A percentile compares a stretch with the other conserved stretches of the same genome.
phyloP scores from a whole-genome alignment of 92 coral and sea anemone genomes.

The Epizoanthus rinbou region DNA sequence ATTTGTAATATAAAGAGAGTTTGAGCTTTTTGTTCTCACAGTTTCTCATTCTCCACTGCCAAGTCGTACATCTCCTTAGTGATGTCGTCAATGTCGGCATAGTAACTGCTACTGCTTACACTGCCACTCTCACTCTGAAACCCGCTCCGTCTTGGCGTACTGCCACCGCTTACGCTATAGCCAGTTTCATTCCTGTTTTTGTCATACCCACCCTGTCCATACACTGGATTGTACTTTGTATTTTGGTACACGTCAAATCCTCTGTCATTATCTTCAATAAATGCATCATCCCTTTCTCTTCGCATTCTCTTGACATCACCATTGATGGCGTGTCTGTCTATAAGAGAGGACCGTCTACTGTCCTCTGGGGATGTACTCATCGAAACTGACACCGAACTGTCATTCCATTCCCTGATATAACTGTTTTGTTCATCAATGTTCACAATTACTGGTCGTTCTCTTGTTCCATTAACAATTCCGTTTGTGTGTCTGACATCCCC shows the following conservation, averaged over 20 bases:
- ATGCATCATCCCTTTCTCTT: neutral
- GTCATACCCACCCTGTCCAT: constrained; percentile 29
- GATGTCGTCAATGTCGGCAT: constrained; percentile 88
- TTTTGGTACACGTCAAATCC: constrained; percentile 37
- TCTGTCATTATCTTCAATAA: neutral
- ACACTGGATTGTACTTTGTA: constrained; percentile 25
- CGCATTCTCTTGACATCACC: constrained; percentile 20
- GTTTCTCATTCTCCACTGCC: constrained; percentile 68
- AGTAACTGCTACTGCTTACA: constrained; percentile 82
- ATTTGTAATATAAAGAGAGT: neutral
- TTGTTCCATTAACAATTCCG: neutral
- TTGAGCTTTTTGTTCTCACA: constrained; percentile 38
- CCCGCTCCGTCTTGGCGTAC: constrained; percentile 15
- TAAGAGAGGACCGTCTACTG: neutral
- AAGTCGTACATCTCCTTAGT: constrained; percentile 83
- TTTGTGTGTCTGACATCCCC: constrained; percentile 36
- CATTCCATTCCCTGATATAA: constrained; percentile 28
- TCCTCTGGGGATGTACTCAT: constrained; percentile 13
- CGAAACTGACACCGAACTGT: constrained; percentile 3
- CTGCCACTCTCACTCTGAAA: constrained; percentile 61
- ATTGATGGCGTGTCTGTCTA: constrained; percentile 16
- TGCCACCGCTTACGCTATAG: constrained; percentile 33
- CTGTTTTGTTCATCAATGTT: constrained; percentile 2
- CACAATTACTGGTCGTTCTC: neutral
- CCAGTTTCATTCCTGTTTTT: constrained; percentile 33